Conservation (phyloP, 2,797 vertebrate genomes). For the Emys orbicularis region DNA sequence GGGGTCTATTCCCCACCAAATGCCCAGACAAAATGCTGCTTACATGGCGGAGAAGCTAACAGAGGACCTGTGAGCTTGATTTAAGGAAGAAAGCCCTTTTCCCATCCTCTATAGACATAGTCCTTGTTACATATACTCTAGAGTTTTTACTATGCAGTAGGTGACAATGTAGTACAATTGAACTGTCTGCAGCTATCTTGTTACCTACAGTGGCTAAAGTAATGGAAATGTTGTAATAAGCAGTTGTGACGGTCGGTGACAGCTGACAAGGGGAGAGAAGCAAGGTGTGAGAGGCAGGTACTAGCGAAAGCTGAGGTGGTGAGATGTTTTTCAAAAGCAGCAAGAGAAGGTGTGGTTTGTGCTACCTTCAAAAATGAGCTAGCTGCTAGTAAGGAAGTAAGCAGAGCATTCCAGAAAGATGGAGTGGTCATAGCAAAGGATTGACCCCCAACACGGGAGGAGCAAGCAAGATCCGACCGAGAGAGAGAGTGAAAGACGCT, state of each 20-base stretch:
- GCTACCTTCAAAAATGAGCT: neutral
- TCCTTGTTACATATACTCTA: neutral
- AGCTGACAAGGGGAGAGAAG: neutral
- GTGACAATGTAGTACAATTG: neutral
- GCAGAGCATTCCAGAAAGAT: neutral
- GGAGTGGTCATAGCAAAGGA: fast-evolving
- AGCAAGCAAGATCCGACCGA: neutral
- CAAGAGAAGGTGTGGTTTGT: neutral
- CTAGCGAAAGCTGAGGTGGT: neutral
- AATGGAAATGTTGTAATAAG: neutral
- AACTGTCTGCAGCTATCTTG: neutral
- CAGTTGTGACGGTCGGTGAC: neutral
- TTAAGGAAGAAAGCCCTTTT: neutral
- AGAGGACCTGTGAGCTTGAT: neutral
- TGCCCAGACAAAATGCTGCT: neutral
- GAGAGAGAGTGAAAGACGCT: neutral
- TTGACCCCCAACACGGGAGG: neutral
- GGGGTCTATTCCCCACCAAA: neutral
- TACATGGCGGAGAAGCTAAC: neutral
- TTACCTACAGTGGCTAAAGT: neutral
- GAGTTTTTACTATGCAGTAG: neutral
- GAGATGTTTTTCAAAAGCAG: neutral
- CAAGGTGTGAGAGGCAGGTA: neutral
- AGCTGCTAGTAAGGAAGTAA: neutral
- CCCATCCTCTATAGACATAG: neutral